Evolutionary conservation across 2,888 invertebrate genomes (phyloP), one percentile per base, ranked within the genome.

Genomic region (Drosophila seclusa): DNA sequence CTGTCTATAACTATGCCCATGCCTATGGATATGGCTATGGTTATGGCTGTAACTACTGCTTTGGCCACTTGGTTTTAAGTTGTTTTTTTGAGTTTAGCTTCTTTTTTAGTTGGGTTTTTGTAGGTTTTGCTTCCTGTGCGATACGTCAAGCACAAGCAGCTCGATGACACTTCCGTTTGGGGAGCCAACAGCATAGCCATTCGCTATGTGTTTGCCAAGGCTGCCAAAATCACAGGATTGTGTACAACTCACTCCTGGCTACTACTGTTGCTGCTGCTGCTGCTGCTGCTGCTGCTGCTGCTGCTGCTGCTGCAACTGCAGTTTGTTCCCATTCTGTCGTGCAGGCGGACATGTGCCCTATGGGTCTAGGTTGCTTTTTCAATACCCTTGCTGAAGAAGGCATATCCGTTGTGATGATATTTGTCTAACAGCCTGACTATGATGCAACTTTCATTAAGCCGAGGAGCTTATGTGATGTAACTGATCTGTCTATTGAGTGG

Each of bases 61-160:
- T 34, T 42, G 53, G 53, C 53, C 36, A 27, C 21, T 49, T 24
- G 49, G 34, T 40, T 50, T 68, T 40, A 16, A 34, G 21, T 21
- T 24, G 21, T 60, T 66, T 62, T 62, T 68, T 32, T 40, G 21
- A 65, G 38, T 54, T 58, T 18, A 27, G 31, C 42, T 55, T 55
- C 45, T 49, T 68, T 49, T 48, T 32, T 82, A 77, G 74, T 72
- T 83, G 73, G 78, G 70, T 65, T 55, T 78, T 68, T 83, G 87
- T 75, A 78, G 81, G 73, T 68, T 67, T 69, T 63, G 57, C 68
- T 83, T 87, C 87, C 82, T 74, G 83, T 80, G 62, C 32, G 67
- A 54, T 29, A 53, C 45, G 48, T 53, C 27, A 62, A 29, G n/a
- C 50, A 38, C 36, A 54, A 36, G 52, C 42, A 65, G 74, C 76